Evolutionary conservation across 2,797 vertebrate species (phyloP).

Genomic region (Pipistrellus kuhlii): DNA sequence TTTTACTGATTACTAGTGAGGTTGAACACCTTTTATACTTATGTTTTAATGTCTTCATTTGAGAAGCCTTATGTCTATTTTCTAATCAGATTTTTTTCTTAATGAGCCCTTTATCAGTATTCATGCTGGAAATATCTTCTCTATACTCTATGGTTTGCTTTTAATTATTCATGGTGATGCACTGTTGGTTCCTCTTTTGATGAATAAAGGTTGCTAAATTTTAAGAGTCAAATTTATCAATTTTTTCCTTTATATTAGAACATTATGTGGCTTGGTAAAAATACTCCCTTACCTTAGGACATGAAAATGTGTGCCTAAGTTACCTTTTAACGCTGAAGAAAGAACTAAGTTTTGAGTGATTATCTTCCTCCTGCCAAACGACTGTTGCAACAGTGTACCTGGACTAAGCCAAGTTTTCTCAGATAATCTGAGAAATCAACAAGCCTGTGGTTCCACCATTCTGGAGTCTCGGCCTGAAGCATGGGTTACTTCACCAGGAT

Average conservation of each 20-base stretch:
- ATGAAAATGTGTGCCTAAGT: background rate
- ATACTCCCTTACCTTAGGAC: conserved; percentile 12
- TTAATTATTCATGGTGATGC: background rate
- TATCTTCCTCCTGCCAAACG: background rate
- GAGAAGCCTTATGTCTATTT: background rate
- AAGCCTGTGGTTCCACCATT: background rate
- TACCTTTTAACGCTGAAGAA: conserved; percentile 35
- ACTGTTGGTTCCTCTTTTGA: conserved; percentile 2
- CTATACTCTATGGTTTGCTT: background rate
- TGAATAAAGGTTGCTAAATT: background rate
- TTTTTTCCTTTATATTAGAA: background rate
- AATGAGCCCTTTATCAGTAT: background rate
- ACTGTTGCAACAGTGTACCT: background rate
- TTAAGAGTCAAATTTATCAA: conserved; percentile 27
- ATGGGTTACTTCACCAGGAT: background rate
- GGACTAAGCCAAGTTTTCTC: background rate
- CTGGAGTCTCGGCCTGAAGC: background rate
- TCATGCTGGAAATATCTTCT: background rate
- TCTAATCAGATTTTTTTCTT: background rate
- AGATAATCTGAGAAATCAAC: background rate
- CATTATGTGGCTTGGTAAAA: conserved; percentile 19
- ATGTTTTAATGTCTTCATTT: conserved; percentile 25
- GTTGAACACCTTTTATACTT: background rate
- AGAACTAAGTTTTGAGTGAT: background rate
- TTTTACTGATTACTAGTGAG: background rate